phyloP scores from a whole-genome alignment of 2,797 vertebrate species.

The Gila robusta region DNA sequence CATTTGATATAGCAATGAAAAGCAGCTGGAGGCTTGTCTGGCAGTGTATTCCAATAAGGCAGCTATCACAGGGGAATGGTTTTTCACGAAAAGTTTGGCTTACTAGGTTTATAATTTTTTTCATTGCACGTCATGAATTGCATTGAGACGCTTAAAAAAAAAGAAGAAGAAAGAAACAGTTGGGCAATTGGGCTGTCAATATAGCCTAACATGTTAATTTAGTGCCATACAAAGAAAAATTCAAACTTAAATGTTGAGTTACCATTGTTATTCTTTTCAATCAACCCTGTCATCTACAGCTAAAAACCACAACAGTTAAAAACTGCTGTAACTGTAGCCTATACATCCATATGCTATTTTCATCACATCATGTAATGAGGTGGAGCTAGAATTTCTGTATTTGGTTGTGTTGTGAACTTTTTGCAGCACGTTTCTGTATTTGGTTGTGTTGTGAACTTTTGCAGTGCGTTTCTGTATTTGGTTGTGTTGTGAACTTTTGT shows the following conservation, averaged over 20 bases:
- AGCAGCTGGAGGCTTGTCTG: conserved; percentile 73
- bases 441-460: too few species aligned
- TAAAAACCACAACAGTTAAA: background rate
- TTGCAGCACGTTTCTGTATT: too few species aligned
- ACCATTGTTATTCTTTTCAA: background rate
- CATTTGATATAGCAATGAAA: conserved; percentile 73
- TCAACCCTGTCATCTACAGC: background rate
- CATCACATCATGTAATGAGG: too few species aligned
- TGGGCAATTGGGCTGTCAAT: background rate
- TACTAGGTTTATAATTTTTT: conserved; percentile 5
- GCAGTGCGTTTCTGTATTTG: too few species aligned
- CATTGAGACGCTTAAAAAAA: conserved; percentile 8
- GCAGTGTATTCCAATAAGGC: conserved; percentile 72
- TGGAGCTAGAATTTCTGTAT: too few species aligned
- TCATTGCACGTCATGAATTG: conserved; percentile 2
- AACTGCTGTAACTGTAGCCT: background rate
- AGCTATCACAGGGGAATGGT: conserved; percentile 70
- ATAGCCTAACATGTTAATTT: conserved; percentile 1
- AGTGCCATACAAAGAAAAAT: background rate
- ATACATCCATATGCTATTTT: too few species aligned
- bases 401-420: too few species aligned
- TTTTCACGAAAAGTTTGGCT: conserved; percentile 74
- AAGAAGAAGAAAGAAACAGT: background rate
- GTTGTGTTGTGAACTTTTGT: too few species aligned
- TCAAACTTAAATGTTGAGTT: background rate